These are phyloP conservation scores for Brachypodius melanocephalos DNA, from an alignment of 2,113 vertebrate species.

Conservation along the genomic window DNA sequence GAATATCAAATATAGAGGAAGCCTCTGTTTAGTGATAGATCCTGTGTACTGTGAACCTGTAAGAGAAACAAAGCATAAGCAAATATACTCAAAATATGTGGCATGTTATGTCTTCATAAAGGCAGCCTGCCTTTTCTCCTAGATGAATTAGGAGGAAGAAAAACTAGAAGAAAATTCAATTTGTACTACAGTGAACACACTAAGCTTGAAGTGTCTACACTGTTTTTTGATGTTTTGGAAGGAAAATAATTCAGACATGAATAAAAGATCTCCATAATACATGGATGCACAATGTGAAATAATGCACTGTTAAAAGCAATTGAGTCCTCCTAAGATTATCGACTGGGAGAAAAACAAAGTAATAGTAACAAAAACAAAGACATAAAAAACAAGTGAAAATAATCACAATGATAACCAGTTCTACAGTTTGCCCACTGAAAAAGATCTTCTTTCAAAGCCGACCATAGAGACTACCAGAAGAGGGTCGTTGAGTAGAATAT, in stretches of 20 bases:
- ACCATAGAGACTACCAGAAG: not conserved
- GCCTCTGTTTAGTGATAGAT: not conserved
- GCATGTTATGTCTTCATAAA: not conserved
- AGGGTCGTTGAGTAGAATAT: not conserved
- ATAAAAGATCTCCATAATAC: not conserved
- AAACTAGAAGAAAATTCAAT: not conserved
- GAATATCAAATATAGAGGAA: not conserved
- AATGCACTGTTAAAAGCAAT: not conserved
- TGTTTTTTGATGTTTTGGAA: not conserved
- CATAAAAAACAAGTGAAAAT: not conserved
- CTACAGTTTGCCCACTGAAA: not conserved
- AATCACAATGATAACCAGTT: not conserved
- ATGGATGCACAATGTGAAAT: not conserved
- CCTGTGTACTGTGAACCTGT: not conserved
- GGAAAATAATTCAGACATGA: not conserved
- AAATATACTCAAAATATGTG: not conserved
- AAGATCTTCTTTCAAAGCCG: not conserved
- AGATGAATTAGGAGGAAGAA: not conserved
- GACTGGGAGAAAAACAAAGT: accelerated
- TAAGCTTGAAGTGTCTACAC: not conserved
- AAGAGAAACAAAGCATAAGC: not conserved
- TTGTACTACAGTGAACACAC: not conserved
- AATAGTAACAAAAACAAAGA: not conserved
- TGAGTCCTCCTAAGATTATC: not conserved
- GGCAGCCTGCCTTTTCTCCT: not conserved